Evolutionary conservation across 2,888 invertebrate species (phyloP), one percentile per base, ranked within the genome.

Genomic region (Orthosia incerta): DNA sequence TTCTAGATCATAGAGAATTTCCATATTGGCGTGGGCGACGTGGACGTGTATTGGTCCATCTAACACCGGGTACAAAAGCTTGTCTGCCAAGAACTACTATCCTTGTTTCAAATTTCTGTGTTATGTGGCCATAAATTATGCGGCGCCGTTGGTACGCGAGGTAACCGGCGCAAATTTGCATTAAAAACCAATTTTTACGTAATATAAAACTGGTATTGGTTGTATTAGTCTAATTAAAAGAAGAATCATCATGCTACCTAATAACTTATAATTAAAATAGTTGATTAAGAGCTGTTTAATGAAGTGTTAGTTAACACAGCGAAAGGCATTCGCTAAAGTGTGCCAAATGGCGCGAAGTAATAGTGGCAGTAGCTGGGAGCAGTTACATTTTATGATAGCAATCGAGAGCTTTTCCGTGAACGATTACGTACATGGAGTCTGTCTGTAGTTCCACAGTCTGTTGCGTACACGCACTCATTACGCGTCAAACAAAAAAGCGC

Each of bases 181-280:
- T 85, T 67, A 39, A 79, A 83, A 76, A 68, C 61, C 61, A 76
- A 71, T 86, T 79, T 78, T 82, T 68, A 77, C 79, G 76, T 83
- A 80, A 85, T 39, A 66, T 16, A 23, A 73, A 80, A 84, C 83
- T 71, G 67, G 79, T 79, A 72, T 79, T 63, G 48, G 55, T 72
- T 65, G 48, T 75, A 75, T 75, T 86, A 82, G 63, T 61, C 80
- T 71, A 75, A 82, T 85, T 85, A 84, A 76, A 84, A 73, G 74
- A 83, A 71, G 84, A 74, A 74, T 70, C 67, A 83, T 45, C 53
- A 39, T 56, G 57, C 60, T 70, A 63, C 48, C 51, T 65, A 68
- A 64, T 66, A 71, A 71, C 50, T 70, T 57, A 50, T 68, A 68
- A 75, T 80, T 64, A 65, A 67, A 69, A 67, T 61, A 71, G 39